A percentile compares a stretch with the other conserved stretches of the same genome.
phyloP scores from a whole-genome alignment of 2,113 vertebrate genomes.

The Ivindomyrus marchei region DNA sequence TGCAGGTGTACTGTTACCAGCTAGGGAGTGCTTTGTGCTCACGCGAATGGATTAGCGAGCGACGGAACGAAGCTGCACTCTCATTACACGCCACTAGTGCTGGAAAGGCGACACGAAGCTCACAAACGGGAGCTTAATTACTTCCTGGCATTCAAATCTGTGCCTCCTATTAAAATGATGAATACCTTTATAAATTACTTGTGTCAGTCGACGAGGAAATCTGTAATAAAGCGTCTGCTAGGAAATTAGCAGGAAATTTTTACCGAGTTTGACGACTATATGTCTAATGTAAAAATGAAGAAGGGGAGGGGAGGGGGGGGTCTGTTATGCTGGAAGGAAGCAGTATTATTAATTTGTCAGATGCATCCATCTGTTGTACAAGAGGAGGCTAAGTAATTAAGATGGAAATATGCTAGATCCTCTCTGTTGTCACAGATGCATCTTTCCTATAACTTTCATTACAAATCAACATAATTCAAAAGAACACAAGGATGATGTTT shows the following conservation, averaged over 20 bases:
- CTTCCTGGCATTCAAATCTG: constrained; percentile 1
- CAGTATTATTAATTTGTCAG: constrained; percentile 35
- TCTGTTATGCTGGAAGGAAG: constrained; percentile 19
- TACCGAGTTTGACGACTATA: constrained; percentile 37
- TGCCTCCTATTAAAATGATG: constrained; percentile 15
- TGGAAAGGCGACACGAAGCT: background rate
- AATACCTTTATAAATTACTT: constrained; percentile 20
- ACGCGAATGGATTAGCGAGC: background rate
- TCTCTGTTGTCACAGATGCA: constrained; percentile 38
- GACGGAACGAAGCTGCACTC: background rate
- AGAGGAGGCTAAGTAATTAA: constrained; percentile 42
- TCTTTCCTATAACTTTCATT: constrained; percentile 35
- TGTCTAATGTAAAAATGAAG: constrained; percentile 37
- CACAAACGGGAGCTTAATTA: background rate
- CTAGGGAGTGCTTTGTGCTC: background rate
- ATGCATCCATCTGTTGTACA: constrained; percentile 26
- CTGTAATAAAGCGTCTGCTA: constrained; percentile 31
- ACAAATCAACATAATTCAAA: constrained; percentile 8
- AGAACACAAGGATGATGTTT: background rate
- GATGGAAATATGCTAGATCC: constrained; percentile 33
- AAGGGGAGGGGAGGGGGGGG: constrained; percentile 27
- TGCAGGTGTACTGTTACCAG: background rate
- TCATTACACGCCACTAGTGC: background rate
- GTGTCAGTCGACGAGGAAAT: constrained; percentile 20
- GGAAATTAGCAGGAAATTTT: constrained; percentile 43